phyloP scores from a whole-genome alignment of 2,888 invertebrate species.

The Leptinotarsa rubiginosa region DNA sequence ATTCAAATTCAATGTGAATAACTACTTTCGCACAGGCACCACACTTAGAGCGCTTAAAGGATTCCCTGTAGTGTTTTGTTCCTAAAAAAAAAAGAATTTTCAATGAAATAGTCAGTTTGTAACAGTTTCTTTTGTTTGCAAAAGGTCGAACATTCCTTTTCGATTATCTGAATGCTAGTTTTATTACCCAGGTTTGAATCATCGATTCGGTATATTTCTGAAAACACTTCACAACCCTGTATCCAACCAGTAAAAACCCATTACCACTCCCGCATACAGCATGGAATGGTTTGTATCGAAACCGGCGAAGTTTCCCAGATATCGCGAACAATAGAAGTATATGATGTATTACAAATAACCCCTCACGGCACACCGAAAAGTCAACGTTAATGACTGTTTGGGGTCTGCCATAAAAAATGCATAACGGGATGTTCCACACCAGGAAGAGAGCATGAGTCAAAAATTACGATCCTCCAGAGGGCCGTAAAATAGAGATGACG shows the following conservation, averaged over 20 bases:
- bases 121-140: too few relatives aligned
- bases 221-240: neutral
- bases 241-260: neutral
- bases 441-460: constrained; percentile 53
- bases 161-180: too few relatives aligned
- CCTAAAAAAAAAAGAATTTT: too few relatives aligned
- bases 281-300: neutral
- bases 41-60: too few relatives aligned
- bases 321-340: constrained; percentile 5
- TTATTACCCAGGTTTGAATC: too few relatives aligned
- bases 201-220: too few relatives aligned
- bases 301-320: constrained; percentile 5
- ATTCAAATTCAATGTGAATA: too few relatives aligned
- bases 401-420: constrained; percentile 51
- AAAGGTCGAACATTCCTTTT: too few relatives aligned
- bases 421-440: constrained; percentile 44
- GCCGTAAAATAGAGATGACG: constrained; percentile 53
- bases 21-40: too few relatives aligned
- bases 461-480: constrained; percentile 56
- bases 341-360: constrained; percentile 13
- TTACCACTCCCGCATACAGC: neutral
- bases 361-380: constrained; percentile 5
- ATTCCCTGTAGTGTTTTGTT: too few relatives aligned
- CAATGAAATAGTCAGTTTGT: too few relatives aligned
- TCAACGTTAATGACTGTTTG: constrained; percentile 42